Conservation (phyloP, 2,888 invertebrate genomes). For the Tachina lurida region DNA sequence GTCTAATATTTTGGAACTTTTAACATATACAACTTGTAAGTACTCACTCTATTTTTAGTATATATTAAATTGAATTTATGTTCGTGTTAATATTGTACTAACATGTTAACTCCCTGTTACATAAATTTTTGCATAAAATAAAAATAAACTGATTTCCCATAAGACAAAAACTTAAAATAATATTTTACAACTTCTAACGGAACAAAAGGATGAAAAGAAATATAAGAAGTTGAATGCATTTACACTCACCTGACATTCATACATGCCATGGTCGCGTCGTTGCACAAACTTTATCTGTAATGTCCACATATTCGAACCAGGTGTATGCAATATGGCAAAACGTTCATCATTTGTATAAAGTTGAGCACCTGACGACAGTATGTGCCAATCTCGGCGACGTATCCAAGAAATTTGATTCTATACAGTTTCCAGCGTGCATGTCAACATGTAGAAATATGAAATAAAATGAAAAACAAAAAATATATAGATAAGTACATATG, state of each 20-base stretch:
- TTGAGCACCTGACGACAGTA: slow-evolving; percentile 94
- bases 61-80: neutral
- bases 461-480: slow-evolving; percentile 18
- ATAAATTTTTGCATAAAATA: slow-evolving; percentile 29
- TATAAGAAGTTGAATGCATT: slow-evolving; percentile 12
- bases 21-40: neutral
- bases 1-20: neutral
- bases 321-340: slow-evolving; percentile 91
- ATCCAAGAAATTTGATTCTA: slow-evolving; percentile 95
- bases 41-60: neutral
- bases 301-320: slow-evolving; percentile 96
- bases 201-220: slow-evolving; percentile 8
- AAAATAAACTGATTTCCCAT: slow-evolving; percentile 52
- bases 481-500: too few relatives aligned
- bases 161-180: slow-evolving; percentile 73
- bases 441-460: slow-evolving; percentile 16
- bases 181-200: neutral
- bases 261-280: slow-evolving; percentile 95
- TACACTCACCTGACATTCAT: slow-evolving; percentile 93
- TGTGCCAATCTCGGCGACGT: slow-evolving; percentile 95
- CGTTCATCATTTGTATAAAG: slow-evolving; percentile 96
- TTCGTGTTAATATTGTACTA: neutral
- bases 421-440: slow-evolving; percentile 61
- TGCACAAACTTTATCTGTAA: slow-evolving; percentile 97
- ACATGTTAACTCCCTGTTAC: neutral